These are phyloP conservation scores for Coregonus clupeaformis DNA, from an alignment of 2,113 vertebrate genomes.

Conservation along the genomic window DNA sequence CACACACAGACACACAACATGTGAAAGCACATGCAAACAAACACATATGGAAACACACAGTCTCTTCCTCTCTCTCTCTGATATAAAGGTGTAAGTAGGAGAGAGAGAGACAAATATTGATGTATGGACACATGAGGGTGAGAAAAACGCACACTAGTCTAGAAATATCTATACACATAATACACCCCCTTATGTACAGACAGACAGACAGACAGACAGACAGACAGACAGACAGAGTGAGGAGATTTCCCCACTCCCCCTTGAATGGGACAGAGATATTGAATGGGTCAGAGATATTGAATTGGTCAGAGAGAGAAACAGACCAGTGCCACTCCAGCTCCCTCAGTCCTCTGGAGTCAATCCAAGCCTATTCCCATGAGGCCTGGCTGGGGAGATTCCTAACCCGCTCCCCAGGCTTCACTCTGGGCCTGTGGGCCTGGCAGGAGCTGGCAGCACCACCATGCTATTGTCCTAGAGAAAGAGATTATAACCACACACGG, in stretches of 20 bases:
- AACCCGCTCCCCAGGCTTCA: slow-evolving; percentile 59
- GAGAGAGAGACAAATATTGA: no score
- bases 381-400: slow-evolving; percentile 66
- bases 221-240: no score
- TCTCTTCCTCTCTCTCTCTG: background rate
- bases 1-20: slow-evolving; percentile 14
- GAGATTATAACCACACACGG: slow-evolving; percentile 63
- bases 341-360: slow-evolving; percentile 67
- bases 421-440: slow-evolving; percentile 58
- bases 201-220: no score
- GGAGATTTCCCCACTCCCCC: no score
- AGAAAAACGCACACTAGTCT: background rate
- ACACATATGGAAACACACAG: slow-evolving; percentile 29
- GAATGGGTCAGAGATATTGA: background rate
- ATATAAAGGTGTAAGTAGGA: background rate
- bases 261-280: no score
- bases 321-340: slow-evolving; percentile 54
- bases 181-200: no score
- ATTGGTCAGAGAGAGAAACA: background rate
- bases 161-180: background rate
- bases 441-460: slow-evolving; percentile 57
- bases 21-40: no score
- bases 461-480: slow-evolving; percentile 53
- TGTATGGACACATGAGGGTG: background rate
- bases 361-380: slow-evolving; percentile 57